Evolutionary conservation across 1,140 invertebrate species (phyloP).

Genomic region (Hermatobates lingyangjiaoensis): DNA sequence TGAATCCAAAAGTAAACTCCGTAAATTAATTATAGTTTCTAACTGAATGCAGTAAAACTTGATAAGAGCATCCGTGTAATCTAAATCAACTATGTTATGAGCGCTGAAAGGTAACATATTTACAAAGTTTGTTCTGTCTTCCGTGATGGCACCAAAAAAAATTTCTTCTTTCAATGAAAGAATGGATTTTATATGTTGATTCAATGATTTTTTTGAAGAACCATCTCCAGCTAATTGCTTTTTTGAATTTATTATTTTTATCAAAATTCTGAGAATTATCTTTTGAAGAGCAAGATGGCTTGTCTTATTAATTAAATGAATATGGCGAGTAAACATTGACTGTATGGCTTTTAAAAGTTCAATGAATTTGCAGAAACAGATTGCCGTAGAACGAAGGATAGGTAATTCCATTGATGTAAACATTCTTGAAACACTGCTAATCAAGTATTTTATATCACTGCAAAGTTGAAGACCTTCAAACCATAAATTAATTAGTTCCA

Average conservation of each 20-base stretch:
- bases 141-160: slow-evolving; percentile 45
- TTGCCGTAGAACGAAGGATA: slow-evolving; percentile 54
- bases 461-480: slow-evolving; percentile 15
- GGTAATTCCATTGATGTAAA: slow-evolving; percentile 54
- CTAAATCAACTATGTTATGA: slow-evolving; percentile 30
- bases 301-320: slow-evolving; percentile 34
- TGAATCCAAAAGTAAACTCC: not conserved
- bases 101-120: slow-evolving; percentile 43
- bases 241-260: slow-evolving; percentile 27
- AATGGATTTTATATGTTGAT: slow-evolving; percentile 31
- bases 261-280: slow-evolving; percentile 41
- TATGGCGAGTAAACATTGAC: slow-evolving; percentile 37
- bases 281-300: slow-evolving; percentile 47
- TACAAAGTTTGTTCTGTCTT: slow-evolving; percentile 39
- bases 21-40: not conserved
- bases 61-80: slow-evolving; percentile 29
- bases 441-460: slow-evolving; percentile 37
- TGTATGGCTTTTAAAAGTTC: slow-evolving; percentile 66
- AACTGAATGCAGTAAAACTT: slow-evolving; percentile 27
- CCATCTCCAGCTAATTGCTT: not conserved
- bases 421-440: slow-evolving; percentile 56
- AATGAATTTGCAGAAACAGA: slow-evolving; percentile 56
- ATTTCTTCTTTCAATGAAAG: slow-evolving; percentile 49
- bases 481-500: slow-evolving; percentile 3
- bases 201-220: not conserved